A percentile compares a stretch with the other conserved stretches of the same genome.
phyloP scores from a whole-genome alignment of 1,140 invertebrate genomes.

The Mycetomoellerius zeteki region DNA sequence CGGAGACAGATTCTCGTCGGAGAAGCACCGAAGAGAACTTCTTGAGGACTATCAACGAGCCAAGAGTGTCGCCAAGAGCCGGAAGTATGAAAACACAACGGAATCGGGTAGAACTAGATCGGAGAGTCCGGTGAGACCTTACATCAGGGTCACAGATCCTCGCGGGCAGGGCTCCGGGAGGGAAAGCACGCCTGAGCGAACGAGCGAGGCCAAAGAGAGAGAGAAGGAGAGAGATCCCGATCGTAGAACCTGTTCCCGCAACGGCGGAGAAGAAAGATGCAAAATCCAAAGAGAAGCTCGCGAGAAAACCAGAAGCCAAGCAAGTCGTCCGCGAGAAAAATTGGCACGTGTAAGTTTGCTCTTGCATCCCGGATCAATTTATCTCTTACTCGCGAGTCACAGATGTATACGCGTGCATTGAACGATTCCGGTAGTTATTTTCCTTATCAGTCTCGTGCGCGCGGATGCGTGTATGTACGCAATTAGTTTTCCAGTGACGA shows the following conservation, averaged over 20 bases:
- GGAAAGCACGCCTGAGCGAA: slow-evolving; percentile 86
- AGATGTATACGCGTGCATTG: background rate
- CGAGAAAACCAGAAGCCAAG: slow-evolving; percentile 67
- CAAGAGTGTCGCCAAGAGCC: slow-evolving; percentile 50
- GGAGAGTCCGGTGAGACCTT: slow-evolving; percentile 71
- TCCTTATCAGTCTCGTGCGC: slow-evolving; percentile 30
- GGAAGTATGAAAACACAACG: slow-evolving; percentile 46
- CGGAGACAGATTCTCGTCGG: slow-evolving; percentile 59
- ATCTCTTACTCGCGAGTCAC: slow-evolving; percentile 25
- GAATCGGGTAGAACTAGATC: slow-evolving; percentile 68
- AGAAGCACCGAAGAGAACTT: slow-evolving; percentile 60
- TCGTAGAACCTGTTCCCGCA: slow-evolving; percentile 55
- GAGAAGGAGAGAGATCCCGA: slow-evolving; percentile 73
- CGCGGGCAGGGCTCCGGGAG: slow-evolving; percentile 88
- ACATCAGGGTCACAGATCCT: slow-evolving; percentile 55
- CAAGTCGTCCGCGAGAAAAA: slow-evolving; percentile 70
- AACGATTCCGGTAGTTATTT: slow-evolving; percentile 50
- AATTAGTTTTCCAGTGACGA: background rate
- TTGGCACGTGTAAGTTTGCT: slow-evolving; percentile 74
- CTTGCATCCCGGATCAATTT: slow-evolving; percentile 38
- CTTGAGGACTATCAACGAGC: slow-evolving; percentile 67
- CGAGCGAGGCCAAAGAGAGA: slow-evolving; percentile 55
- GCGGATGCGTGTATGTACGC: background rate
- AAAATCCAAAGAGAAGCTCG: slow-evolving; percentile 69
- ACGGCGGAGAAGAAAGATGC: slow-evolving; percentile 68